Base-by-base conservation (phyloP, 2,888 invertebrate species). In the Chydorus sphaericus region DNA sequence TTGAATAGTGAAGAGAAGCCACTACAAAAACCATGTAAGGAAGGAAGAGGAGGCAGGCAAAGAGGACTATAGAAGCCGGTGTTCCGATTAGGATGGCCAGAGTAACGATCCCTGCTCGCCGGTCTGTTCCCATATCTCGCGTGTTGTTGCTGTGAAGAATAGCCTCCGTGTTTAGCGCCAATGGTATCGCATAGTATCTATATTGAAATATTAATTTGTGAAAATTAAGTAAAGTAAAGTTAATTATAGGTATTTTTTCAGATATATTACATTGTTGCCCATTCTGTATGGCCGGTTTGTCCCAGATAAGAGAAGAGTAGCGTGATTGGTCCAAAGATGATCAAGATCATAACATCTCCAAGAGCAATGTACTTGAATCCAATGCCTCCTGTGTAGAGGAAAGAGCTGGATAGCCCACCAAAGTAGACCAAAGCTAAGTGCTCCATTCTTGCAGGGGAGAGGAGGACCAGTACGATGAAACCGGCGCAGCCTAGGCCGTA, bases 91-190 rank as follows among this genome's bases (percentile, higher is more conserved):
- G 71, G 66, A 94, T 93, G n/a, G 94, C 92, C 64, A 94, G 72
- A 16, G 94, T 96, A 0, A 94, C 90, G 65, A 93, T 92, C 60
- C 92, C 92, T 50, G 88, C 93, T 67, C 80, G 81, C 59, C 81
- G 79, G 67, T 94, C 94, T 58, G 82, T 82, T 66, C 90, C 89
- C 62, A 87, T 78, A 72, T 94, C 93, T 62, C 93, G 78, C 1
- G 92, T 90, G 68, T 96, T 94, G 68, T 94, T 96, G 66, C 90
- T 87, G 68, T 94, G 94, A 57, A 96, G 74, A 66, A 94, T 93
- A 52, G 93, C 93, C 70, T 93, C 94, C 2, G 92, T 92, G 66
- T 92, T 93, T 23, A 96, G 71, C 10, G 94, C 93, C 59, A 96
- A 71, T 6, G 94, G 94, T 64, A 94, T 82, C 26, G 93, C 92